phyloP scores from a whole-genome alignment of 2,797 vertebrate species.

The Gadopsis bispinosus region DNA sequence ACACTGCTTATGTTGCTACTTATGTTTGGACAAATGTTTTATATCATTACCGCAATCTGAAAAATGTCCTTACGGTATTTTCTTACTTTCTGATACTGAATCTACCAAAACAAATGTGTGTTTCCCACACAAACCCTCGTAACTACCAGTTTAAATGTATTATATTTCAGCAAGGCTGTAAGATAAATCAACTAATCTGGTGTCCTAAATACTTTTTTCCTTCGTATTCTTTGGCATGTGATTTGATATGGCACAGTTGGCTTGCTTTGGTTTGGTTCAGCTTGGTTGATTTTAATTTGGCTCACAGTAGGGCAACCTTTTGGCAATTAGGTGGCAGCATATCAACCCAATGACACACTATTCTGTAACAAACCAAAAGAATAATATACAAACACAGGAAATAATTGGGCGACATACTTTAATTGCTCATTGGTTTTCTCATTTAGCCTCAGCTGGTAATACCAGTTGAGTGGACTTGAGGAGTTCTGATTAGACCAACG shows the following conservation, averaged over 20 bases:
- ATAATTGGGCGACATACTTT: constrained; percentile 27
- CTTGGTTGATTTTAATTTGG: constrained; percentile 59
- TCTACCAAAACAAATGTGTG: constrained; percentile 5
- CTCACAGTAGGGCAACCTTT: constrained; percentile 49
- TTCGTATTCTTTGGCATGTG: constrained; percentile 29
- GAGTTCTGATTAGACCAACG: constrained; percentile 29
- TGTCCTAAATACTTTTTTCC: constrained; percentile 37
- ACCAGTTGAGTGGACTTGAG: constrained; percentile 21
- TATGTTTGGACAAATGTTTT: constrained; percentile 28
- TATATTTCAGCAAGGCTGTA: constrained; percentile 34
- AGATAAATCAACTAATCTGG: constrained; percentile 38
- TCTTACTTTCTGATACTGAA: constrained; percentile 33
- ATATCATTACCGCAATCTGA: constrained; percentile 36
- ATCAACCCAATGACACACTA: constrained; percentile 48
- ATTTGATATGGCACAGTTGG: constrained; percentile 37
- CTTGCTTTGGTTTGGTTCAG: constrained; percentile 40
- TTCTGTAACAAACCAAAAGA: constrained; percentile 34
- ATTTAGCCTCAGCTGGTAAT: constrained; percentile 37
- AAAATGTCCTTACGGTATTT: constrained; percentile 18
- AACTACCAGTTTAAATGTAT: constrained; percentile 25
- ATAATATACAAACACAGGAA: constrained; percentile 23
- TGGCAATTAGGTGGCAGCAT: constrained; percentile 43
- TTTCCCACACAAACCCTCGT: constrained; percentile 30
- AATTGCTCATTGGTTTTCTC: constrained; percentile 34
- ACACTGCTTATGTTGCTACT: constrained; percentile 4